Conservation (phyloP, 2,113 vertebrate genomes). For the Hyperopisus bebe region DNA sequence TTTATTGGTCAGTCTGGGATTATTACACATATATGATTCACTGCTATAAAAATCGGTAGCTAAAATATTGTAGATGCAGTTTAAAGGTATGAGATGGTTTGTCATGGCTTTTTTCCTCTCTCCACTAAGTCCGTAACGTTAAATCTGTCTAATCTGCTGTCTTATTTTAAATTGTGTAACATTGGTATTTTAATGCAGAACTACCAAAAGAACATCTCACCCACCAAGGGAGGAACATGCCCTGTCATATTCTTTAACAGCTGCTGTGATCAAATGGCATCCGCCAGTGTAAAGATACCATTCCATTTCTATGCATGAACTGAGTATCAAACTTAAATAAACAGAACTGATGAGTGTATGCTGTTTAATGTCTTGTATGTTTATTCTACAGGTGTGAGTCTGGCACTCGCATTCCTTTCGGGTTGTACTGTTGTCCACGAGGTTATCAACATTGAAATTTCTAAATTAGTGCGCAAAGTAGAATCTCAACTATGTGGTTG, state of each 20-base stretch:
- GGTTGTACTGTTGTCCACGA: not conserved
- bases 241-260: not conserved
- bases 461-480: not conserved
- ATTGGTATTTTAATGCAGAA: not conserved
- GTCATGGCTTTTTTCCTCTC: not conserved
- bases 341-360: not conserved
- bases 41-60: not conserved
- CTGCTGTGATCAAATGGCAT: not conserved
- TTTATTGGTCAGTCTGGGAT: not conserved
- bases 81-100: not conserved
- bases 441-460: not conserved
- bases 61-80: not conserved
- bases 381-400: not conserved
- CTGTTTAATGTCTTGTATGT: not conserved
- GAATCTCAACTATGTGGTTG: not conserved
- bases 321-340: not conserved
- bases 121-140: not conserved
- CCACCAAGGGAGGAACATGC: not conserved
- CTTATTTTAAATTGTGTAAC: not conserved
- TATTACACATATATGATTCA: not conserved
- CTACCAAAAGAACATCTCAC: not conserved
- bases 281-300: not conserved
- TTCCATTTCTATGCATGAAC: not conserved
- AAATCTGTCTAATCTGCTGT: not conserved
- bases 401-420: not conserved